These are phyloP conservation scores for Poeciliopsis turneri DNA, from an alignment of 2,797 vertebrate genomes.

Conservation along the genomic window DNA sequence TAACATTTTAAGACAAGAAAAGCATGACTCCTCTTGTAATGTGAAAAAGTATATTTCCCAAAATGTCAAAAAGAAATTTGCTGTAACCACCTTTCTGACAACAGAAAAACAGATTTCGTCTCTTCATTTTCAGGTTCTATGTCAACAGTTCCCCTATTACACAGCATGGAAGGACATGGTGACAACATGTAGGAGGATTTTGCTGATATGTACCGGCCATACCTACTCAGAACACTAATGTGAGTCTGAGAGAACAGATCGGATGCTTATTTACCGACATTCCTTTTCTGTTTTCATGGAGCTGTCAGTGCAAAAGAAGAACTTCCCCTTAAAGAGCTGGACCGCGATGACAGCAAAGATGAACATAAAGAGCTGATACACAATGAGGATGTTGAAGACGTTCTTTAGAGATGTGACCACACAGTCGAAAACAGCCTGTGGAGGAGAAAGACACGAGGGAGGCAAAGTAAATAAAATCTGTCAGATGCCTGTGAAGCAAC, in stretches of 20 bases:
- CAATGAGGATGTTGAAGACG: conserved; percentile 98
- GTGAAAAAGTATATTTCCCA: not conserved
- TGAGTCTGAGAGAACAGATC: conserved; percentile 8
- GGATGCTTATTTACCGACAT: conserved; percentile 88
- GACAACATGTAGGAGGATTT: conserved; percentile 32
- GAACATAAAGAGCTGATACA: conserved; percentile 99
- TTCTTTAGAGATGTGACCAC: conserved; percentile 99
- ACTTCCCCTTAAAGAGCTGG: conserved; percentile 98
- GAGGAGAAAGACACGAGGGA: conserved; percentile 12
- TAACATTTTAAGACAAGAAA: not conserved
- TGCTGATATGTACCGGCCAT: conserved; percentile 5
- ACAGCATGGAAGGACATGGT: conserved; percentile 11
- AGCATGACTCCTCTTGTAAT: not conserved
- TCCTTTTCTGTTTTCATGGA: conserved; percentile 96
- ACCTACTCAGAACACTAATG: conserved; percentile 13
- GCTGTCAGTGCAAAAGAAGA: conserved; percentile 97
- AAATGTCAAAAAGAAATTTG: conserved; percentile 1
- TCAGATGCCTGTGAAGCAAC: conserved; percentile 10
- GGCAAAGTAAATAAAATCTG: conserved; percentile 1
- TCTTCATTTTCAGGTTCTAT: conserved; percentile 10
- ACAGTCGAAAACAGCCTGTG: conserved; percentile 96
- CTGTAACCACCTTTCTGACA: not conserved
- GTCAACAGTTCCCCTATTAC: not conserved
- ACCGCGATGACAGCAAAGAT: conserved; percentile 98
- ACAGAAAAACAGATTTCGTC: not conserved